Percentiles rank a stretch among this genome's conserved stretches.
These are phyloP conservation scores for Threskiornis aethiopicus DNA, from an alignment of 2,797 vertebrate genomes.

Conservation along the genomic window DNA sequence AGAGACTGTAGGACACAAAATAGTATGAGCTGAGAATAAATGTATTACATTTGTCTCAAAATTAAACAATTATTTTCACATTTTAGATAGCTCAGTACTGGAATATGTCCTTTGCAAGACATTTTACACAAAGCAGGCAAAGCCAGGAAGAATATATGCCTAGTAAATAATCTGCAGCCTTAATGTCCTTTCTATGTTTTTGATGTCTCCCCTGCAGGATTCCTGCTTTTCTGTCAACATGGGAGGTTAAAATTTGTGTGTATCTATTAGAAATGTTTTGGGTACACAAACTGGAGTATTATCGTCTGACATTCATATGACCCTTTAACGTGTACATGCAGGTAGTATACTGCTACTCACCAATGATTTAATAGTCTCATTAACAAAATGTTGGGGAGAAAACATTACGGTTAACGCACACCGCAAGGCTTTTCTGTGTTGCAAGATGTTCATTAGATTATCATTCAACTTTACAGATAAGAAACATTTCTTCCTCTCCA, in stretches of 20 bases:
- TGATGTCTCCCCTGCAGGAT: background rate
- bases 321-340: background rate
- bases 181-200: background rate
- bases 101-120: background rate
- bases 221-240: background rate
- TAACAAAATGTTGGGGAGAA: background rate
- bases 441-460: background rate
- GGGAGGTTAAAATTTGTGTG: background rate
- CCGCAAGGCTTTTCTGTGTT: background rate
- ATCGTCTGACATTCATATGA: background rate
- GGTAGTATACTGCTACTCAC: background rate
- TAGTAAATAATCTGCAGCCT: background rate
- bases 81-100: background rate
- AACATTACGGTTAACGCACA: background rate
- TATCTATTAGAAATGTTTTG: background rate
- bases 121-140: background rate
- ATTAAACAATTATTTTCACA: background rate
- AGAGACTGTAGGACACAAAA: background rate
- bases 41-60: background rate
- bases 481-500: background rate
- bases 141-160: background rate
- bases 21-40: background rate
- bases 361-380: background rate
- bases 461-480: background rate
- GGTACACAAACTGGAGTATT: background rate